Evolutionary conservation across 2,113 vertebrate species (phyloP).

Genomic region (Dicaeum eximium): DNA sequence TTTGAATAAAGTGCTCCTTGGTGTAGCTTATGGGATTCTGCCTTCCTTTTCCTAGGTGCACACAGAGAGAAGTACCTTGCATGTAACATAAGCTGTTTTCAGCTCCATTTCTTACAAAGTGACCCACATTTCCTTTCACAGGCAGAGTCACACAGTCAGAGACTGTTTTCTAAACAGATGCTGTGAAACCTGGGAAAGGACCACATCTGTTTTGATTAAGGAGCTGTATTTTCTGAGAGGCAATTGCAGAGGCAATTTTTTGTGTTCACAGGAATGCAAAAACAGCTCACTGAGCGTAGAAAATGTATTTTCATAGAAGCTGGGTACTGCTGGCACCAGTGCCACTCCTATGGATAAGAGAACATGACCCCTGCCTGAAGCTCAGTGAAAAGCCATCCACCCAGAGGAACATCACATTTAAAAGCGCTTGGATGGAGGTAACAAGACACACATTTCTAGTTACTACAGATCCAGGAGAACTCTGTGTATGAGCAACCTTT

Average conservation of each 20-base stretch:
- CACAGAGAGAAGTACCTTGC: not conserved
- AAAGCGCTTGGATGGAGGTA: not conserved
- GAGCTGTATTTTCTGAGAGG: not conserved
- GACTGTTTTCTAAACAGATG: not conserved
- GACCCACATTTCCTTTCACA: not conserved
- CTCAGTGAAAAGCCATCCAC: not conserved
- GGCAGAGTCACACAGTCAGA: not conserved
- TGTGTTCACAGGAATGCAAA: not conserved
- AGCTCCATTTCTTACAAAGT: not conserved
- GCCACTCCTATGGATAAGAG: not conserved
- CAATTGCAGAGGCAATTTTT: not conserved
- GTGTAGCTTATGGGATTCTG: not conserved
- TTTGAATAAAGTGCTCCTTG: not conserved
- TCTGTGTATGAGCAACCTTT: not conserved
- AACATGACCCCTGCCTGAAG: not conserved
- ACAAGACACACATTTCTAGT: not conserved
- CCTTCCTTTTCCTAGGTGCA: not conserved
- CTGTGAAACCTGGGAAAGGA: not conserved
- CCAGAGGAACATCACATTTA: not conserved
- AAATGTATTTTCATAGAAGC: not conserved
- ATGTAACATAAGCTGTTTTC: fast-evolving
- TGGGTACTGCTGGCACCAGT: not conserved
- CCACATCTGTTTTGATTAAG: not conserved
- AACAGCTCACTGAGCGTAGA: not conserved
- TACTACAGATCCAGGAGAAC: not conserved